Evolutionary conservation across 2,888 invertebrate genomes (phyloP).

Genomic region (Anagyrus pseudococci): DNA sequence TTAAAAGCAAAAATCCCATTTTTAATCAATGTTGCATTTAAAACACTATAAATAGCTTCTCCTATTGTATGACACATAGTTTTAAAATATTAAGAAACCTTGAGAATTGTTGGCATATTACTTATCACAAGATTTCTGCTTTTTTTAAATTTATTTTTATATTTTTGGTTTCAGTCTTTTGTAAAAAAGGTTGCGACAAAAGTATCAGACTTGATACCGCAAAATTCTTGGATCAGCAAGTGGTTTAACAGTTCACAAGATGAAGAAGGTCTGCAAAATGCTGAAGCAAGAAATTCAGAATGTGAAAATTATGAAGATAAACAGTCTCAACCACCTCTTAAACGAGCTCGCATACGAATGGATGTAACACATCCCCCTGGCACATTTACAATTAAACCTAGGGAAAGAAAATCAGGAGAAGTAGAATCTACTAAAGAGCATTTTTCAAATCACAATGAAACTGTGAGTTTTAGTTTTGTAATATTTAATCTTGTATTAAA

Average conservation of each 20-base stretch:
- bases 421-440: slow-evolving; percentile 44
- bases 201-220: slow-evolving; percentile 70
- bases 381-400: slow-evolving; percentile 54
- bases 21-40: no score
- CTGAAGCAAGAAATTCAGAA: slow-evolving; percentile 42
- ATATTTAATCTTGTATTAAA: not conserved
- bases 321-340: slow-evolving; percentile 51
- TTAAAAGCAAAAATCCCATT: no score
- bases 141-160: no score
- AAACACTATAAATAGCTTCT: no score
- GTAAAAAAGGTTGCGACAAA: slow-evolving; percentile 73
- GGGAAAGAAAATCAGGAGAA: slow-evolving; percentile 44
- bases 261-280: slow-evolving; percentile 42
- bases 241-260: slow-evolving; percentile 57
- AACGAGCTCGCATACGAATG: slow-evolving; percentile 58
- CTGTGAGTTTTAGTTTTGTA: slow-evolving; percentile 40
- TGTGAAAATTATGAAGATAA: slow-evolving; percentile 48
- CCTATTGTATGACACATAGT: no score
- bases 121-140: no score
- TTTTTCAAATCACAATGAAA: slow-evolving; percentile 44
- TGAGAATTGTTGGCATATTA: no score
- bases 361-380: slow-evolving; percentile 58
- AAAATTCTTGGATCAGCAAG: slow-evolving; percentile 63
- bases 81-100: no score
- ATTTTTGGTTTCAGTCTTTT: slow-evolving; percentile 66